Conservation (phyloP, 2,113 vertebrate genomes). For the Tiliqua scincoides region DNA sequence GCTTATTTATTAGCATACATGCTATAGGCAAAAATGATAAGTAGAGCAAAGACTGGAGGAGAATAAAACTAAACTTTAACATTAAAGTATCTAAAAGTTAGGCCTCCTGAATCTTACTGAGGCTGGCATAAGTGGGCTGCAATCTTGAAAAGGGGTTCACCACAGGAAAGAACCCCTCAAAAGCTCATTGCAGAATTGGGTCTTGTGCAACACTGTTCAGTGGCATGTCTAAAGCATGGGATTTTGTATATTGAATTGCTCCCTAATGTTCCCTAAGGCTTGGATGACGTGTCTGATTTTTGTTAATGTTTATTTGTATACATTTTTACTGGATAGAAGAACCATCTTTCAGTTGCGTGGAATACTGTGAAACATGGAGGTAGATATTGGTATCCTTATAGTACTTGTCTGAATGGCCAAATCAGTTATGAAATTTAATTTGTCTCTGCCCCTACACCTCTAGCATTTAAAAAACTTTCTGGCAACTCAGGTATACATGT, state of each 20-base stretch:
- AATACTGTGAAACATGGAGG: too few species aligned
- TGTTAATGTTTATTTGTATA: not conserved
- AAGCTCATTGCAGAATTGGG: not conserved
- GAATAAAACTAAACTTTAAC: not conserved
- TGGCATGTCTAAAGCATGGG: not conserved
- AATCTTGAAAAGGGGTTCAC: not conserved
- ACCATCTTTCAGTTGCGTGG: not conserved
- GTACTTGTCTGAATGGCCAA: not conserved
- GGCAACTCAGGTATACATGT: not conserved
- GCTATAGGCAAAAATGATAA: not conserved
- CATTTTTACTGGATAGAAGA: not conserved
- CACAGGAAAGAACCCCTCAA: not conserved
- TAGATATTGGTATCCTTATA: too few species aligned
- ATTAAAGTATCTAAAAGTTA: too few species aligned
- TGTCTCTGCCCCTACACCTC: not conserved
- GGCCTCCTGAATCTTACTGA: not conserved
- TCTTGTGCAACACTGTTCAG: not conserved
- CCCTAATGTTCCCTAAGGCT: not conserved
- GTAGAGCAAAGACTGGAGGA: not conserved
- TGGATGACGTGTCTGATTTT: not conserved
- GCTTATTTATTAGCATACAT: not conserved
- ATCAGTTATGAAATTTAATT: not conserved
- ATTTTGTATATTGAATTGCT: not conserved
- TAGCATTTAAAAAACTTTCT: not conserved
- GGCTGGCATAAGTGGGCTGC: not conserved